Evolutionary conservation across 2,113 vertebrate genomes (phyloP), one percentile per base, ranked within the genome.

Genomic region (Psittacara wagleri): DNA sequence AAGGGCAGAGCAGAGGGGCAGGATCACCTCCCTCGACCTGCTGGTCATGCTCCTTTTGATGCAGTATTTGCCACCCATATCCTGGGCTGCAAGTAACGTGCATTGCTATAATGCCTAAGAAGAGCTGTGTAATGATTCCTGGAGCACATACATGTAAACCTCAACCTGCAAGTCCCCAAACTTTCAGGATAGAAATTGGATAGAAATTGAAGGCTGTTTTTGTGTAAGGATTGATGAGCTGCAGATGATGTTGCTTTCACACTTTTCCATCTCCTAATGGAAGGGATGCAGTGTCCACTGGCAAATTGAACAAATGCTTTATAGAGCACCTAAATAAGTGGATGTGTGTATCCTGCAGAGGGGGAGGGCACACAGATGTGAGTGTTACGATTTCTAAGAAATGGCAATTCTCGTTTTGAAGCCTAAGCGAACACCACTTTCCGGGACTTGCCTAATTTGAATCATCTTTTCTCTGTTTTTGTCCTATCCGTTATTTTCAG

Each of bases 381-480:
- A 72, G 52, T 3, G 8, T 63, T 63, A 62, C 27, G 33, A 25
- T 67, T 81, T 83, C 84, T 87, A 31, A 66, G 87, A 91, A 91
- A 74, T 22, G 19, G 44, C 41, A 44, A 1, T 51, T 81, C 43
- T 94, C 41, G 39, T 95, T 20, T 81, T 69, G 75, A 75, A 93
- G 83, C 62, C 74, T 41, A 28, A 13, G 23, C 74, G 83, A 86
- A 55, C 67, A 33, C 37, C 51, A 37, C 73, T 85, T 88, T 74
- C 82, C 0, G 0, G 46, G 59, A 77, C 68, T 39, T 91, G 77
- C 63, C 35, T 75, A 43, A 90, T 91, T 90, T 84, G 84, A 95
- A 83, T 94, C 62, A 84, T 93, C 90, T 93, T 90, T 79, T 67
- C 59, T 85, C 77, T 82, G 63, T 89, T 94, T 94, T 94, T 83